These are phyloP conservation scores for Catostomus latipinnis DNA, from an alignment of 2,797 vertebrate genomes.

Conservation along the genomic window DNA sequence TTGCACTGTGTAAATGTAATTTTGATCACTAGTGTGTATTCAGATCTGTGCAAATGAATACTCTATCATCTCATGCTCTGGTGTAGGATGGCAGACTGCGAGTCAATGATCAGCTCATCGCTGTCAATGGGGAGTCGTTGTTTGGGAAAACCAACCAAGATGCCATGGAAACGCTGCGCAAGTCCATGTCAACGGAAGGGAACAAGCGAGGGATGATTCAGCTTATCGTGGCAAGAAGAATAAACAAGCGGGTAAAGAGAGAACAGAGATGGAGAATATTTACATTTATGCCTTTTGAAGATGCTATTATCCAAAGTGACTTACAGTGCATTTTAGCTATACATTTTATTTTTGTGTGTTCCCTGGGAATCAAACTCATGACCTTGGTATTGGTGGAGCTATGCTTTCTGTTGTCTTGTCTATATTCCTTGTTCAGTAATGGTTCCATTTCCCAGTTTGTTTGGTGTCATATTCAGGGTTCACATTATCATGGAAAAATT, in stretches of 20 bases:
- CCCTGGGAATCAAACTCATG: too few species aligned
- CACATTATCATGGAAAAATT: too few species aligned
- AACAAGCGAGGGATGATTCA: slow-evolving; percentile 96
- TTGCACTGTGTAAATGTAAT: not conserved
- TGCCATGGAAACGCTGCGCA: slow-evolving; percentile 95
- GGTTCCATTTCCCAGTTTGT: too few species aligned
- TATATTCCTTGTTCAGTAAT: too few species aligned
- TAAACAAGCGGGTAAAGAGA: slow-evolving; percentile 85
- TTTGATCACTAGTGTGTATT: not conserved
- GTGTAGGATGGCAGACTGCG: slow-evolving; percentile 91
- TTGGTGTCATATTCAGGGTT: too few species aligned
- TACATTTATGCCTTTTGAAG: not conserved
- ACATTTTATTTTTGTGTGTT: too few species aligned
- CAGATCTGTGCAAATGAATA: not conserved
- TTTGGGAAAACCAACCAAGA: slow-evolving; percentile 96
- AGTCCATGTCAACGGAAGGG: slow-evolving; percentile 95
- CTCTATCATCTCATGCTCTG: not conserved
- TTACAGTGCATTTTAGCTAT: too few species aligned
- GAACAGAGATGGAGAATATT: slow-evolving; percentile 7
- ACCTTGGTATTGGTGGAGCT: too few species aligned
- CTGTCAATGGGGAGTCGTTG: slow-evolving; percentile 93
- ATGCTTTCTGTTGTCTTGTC: too few species aligned
- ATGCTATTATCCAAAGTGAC: too few species aligned
- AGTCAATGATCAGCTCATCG: slow-evolving; percentile 95
- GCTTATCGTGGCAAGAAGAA: slow-evolving; percentile 90